phyloP scores from a whole-genome alignment of 2,888 invertebrate species.

The Isotomurus palustris region DNA sequence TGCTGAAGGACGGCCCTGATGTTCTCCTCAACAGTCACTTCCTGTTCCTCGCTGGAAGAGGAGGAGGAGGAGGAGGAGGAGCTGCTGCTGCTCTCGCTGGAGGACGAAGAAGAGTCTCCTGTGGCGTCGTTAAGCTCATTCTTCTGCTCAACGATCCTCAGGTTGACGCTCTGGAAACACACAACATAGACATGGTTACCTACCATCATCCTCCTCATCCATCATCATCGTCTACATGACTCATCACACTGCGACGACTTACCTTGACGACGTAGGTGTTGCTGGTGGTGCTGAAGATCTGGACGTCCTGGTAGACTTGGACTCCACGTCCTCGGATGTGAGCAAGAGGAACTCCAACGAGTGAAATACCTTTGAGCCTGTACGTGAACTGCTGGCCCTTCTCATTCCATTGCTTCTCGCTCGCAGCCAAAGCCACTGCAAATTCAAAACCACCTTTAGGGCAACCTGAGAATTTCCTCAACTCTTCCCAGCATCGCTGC shows the following conservation, averaged over 20 bases:
- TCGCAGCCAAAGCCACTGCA: background rate
- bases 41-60: conserved; percentile 4
- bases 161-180: too few species aligned
- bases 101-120: conserved; percentile 1
- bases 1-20: background rate
- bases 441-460: too few species aligned
- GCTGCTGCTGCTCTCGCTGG: background rate
- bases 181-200: too few species aligned
- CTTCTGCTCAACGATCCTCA: background rate
- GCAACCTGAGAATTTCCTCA: too few species aligned
- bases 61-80: background rate
- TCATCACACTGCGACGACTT: too few species aligned
- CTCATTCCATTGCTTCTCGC: background rate
- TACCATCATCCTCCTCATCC: too few species aligned
- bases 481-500: too few species aligned
- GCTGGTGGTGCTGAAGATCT: background rate
- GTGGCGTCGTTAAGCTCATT: background rate
- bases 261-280: conserved; percentile 3
- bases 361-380: background rate
- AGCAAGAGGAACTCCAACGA: background rate
- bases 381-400: background rate
- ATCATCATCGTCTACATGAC: too few species aligned
- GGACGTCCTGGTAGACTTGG: background rate
- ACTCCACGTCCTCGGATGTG: background rate
- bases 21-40: background rate